Conservation (phyloP, 2,113 vertebrate genomes). For the Gnathonemus echidnorhynchus region DNA sequence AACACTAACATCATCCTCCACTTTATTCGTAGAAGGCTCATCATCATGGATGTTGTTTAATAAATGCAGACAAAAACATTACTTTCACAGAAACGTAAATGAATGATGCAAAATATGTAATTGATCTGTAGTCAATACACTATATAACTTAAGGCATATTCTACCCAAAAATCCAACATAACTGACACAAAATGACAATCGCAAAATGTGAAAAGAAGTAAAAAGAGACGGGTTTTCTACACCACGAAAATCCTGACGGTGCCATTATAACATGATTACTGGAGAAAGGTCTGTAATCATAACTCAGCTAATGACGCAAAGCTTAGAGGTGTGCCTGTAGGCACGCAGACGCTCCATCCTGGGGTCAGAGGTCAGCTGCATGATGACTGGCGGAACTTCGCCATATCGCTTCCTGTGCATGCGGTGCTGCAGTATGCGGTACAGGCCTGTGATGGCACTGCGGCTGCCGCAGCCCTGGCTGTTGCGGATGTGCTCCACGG, state of each 20-base stretch:
- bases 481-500: conserved; percentile 67
- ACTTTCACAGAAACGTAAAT: neutral
- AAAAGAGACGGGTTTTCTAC: neutral
- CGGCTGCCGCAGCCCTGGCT: conserved; percentile 60
- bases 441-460: conserved; percentile 75
- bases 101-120: neutral
- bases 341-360: conserved; percentile 62
- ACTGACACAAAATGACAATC: neutral
- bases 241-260: neutral
- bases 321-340: conserved; percentile 76
- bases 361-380: conserved; percentile 63
- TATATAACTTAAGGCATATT: neutral
- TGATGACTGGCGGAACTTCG: conserved; percentile 66
- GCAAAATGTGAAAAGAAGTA: no score
- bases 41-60: neutral
- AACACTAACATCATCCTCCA: neutral
- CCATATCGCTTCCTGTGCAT: conserved; percentile 68
- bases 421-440: conserved; percentile 78
- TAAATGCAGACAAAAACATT: neutral
- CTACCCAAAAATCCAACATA: neutral
- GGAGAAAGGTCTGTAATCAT: neutral
- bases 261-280: neutral
- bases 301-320: conserved; percentile 78
- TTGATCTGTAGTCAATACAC: neutral
- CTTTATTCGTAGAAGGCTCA: neutral